Evolutionary conservation across 2,888 invertebrate genomes (phyloP), one percentile per base, ranked within the genome.

Genomic region (Pseudococcus longispinus): DNA sequence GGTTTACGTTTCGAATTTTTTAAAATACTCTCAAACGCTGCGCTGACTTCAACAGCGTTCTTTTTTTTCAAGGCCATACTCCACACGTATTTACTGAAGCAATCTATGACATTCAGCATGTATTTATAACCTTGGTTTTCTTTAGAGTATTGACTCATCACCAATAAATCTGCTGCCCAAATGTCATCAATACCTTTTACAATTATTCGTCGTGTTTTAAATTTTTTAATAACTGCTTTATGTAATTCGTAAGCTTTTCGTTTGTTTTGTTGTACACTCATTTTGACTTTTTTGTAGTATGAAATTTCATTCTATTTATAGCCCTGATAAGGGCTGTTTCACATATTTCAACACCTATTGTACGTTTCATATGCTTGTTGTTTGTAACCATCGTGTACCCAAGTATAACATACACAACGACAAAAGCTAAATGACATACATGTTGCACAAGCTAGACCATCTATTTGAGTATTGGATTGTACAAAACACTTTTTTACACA

Each of bases 41-140:
- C 60, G 26, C 23, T 32, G 2, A 84, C 60, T 23, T 32, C 32
- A n/a, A n/a, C 23, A 1, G 18, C 23, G 9, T 26, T 82, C 23
- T 88, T 88, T 20, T 77, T 83, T 60, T 87, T 88, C 26, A 87
- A 86, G 2, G 88, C 87, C 29, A 84, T 65, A 32, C 23, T 74
- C 85, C 82, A 87, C 46, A 23, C 86, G 26, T 51, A 86, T 46
- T 86, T 86, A 23, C 42, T 42, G 20, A 86, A 82, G 15, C 85
- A 85, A 32, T 88, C 87, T 23, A 88, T 87, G 18, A 82, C 83
- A 87, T 87, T 88, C 85, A 87, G 32, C 44, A 82, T 83, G 84
- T 84, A 87, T 74, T 87, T 87, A 82, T 46, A 87, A 65, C 88
- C 88, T 44, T 87, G 74, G 44, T 88, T 88, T 85, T 87, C 13